Conservation (phyloP, 2,797 vertebrate genomes). For the Betta splendens region DNA sequence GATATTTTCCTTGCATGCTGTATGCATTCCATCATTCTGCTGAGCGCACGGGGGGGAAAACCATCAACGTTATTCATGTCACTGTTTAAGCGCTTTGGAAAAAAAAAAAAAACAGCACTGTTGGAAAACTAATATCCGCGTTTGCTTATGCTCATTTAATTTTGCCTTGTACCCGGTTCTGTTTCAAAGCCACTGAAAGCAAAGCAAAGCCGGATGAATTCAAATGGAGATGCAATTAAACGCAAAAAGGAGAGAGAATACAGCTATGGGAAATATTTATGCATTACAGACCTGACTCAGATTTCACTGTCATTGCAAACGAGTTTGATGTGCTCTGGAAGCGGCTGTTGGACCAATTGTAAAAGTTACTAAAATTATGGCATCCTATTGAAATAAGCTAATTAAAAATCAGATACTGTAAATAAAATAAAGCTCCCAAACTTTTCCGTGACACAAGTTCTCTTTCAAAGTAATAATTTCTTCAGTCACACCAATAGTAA, state of each 20-base stretch:
- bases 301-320: slow-evolving; percentile 36
- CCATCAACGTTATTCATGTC: slow-evolving; percentile 66
- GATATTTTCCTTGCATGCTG: slow-evolving; percentile 42
- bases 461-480: slow-evolving; percentile 4
- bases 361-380: slow-evolving; percentile 8
- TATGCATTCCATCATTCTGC: slow-evolving; percentile 42
- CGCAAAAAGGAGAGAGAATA: slow-evolving; percentile 49
- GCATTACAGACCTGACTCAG: slow-evolving; percentile 33
- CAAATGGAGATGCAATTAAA: slow-evolving; percentile 65
- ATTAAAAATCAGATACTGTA: neutral
- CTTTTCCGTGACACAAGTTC: slow-evolving; percentile 9
- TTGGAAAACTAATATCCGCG: slow-evolving; percentile 71
- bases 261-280: slow-evolving; percentile 47
- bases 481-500: no score
- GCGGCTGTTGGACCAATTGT: slow-evolving; percentile 9
- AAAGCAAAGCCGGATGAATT: slow-evolving; percentile 55
- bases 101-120: slow-evolving; percentile 51
- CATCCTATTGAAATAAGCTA: slow-evolving; percentile 2
- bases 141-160: slow-evolving; percentile 73
- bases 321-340: slow-evolving; percentile 20
- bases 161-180: slow-evolving; percentile 47
- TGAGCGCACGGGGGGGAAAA: slow-evolving; percentile 34
- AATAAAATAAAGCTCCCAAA: slow-evolving; percentile 24
- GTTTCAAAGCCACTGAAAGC: slow-evolving; percentile 62
- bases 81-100: slow-evolving; percentile 60